Base-by-base conservation (phyloP, 2,113 vertebrate genomes). In the Bettongia penicillata region DNA sequence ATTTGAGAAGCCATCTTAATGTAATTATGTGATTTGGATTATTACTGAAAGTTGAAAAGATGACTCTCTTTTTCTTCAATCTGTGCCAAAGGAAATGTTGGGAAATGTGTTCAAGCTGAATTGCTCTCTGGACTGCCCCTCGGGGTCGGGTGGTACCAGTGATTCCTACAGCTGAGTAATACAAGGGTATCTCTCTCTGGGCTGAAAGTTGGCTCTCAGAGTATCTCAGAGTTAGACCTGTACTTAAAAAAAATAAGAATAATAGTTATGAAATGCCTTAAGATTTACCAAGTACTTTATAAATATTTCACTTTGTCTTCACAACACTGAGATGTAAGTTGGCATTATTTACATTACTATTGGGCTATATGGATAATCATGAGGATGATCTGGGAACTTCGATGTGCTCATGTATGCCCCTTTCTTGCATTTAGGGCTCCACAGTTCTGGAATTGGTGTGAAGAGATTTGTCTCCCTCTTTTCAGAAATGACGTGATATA, bases 51-150 rank as follows among this genome's bases (percentile, higher is more conserved):
- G 94, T 12, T 77, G 8, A 89, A 95, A 93, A 93, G n/a, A 25
- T 91, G 49, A 95, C 95, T 95, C 93, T 93, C 68, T 95, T 95
- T 96, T 95, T 96, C 96, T 97, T 96, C 94, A 92, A 96, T 96
- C 89, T 9, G 43, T 95, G 92, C 37, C 68, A 48, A 96, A 96
- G 47, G 55, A 94, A 97, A 95, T 89, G 12, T 2, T 90, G 93
- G 84, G 43, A 97, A 97, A 97, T 43, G 0, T n/a, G 0, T 94
- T 94, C 93, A 97, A 96, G 93, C 94, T 98, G 95, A 51, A 96
- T 89, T 48, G 55, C 93, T 94, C 37, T 49, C 53, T 92, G 26
- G 37, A 7, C 3, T 43, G 47, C 47, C 2, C 53, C 28, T 77
- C 19, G 22, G 91, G 90, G 49, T 10, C 53, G 22, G n/a, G 7